These are phyloP conservation scores for Samia ricini DNA, from an alignment of 1,140 invertebrate species.

Conservation along the genomic window DNA sequence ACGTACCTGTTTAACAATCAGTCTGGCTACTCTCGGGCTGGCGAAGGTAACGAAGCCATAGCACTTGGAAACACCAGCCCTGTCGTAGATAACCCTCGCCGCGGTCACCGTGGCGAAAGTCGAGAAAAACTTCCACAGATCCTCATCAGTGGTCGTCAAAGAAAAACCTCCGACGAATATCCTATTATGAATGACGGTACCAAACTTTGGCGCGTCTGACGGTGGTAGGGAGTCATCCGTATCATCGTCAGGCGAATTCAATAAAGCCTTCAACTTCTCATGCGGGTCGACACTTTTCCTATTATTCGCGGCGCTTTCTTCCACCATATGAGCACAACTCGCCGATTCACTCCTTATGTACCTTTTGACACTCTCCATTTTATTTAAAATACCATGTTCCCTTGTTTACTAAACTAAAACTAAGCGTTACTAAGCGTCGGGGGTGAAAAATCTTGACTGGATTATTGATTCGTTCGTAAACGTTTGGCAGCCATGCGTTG, in stretches of 20 bases:
- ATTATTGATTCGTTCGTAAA: conserved; percentile 55
- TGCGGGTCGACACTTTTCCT: conserved; percentile 63
- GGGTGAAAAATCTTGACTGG: conserved; percentile 15
- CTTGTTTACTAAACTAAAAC: conserved; percentile 71
- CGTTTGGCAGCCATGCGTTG: conserved; percentile 11
- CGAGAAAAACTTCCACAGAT: conserved; percentile 89
- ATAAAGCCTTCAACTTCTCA: conserved; percentile 63
- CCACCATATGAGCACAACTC: conserved; percentile 69
- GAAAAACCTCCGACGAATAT: conserved; percentile 97
- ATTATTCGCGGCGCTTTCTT: conserved; percentile 57
- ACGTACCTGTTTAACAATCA: conserved; percentile 74
- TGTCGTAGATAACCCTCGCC: conserved; percentile 95
- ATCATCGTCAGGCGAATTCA: conserved; percentile 68
- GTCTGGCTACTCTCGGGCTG: conserved; percentile 67
- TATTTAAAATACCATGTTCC: conserved; percentile 50
- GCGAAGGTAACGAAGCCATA: conserved; percentile 97
- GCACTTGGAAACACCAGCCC: conserved; percentile 96
- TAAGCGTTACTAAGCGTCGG: conserved; percentile 53
- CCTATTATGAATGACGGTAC: conserved; percentile 92
- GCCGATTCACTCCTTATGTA: conserved; percentile 69
- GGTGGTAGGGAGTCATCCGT: conserved; percentile 70
- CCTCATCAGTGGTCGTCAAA: conserved; percentile 89
- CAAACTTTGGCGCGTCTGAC: conserved; percentile 84
- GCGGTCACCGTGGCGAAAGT: conserved; percentile 94
- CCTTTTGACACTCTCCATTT: conserved; percentile 63